Evolutionary conservation across 2,113 vertebrate genomes (phyloP).

Genomic region (Cariama cristata): DNA sequence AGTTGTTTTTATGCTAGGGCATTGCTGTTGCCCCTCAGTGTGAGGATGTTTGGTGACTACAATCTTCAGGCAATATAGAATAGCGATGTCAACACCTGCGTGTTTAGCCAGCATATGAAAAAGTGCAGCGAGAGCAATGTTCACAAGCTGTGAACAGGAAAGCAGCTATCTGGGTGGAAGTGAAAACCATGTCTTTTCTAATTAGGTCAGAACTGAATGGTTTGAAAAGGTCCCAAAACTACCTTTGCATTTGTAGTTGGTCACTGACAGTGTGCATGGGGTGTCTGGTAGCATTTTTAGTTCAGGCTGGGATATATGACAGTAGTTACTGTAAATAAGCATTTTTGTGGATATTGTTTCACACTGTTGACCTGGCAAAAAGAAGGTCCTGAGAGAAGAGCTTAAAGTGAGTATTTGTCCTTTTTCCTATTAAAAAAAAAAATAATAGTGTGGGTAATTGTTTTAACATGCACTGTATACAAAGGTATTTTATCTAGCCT

Average conservation of each 20-base stretch:
- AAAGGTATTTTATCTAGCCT: neutral
- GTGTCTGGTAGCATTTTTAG: neutral
- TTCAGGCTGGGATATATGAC: neutral
- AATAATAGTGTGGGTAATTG: fast-evolving
- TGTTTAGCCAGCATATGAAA: neutral
- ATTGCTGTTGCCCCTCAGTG: neutral
- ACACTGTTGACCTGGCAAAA: neutral
- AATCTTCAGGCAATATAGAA: neutral
- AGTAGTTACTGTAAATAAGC: neutral
- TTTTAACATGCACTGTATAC: neutral
- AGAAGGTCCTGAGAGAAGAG: neutral
- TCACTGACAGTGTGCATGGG: neutral
- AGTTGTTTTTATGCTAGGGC: neutral
- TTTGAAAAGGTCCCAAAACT: neutral
- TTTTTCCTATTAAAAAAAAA: neutral
- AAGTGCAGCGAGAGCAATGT: neutral
- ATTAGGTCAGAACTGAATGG: neutral
- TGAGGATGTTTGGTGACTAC: neutral
- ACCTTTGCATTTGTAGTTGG: neutral
- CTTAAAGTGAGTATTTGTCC: neutral
- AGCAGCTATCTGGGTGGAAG: neutral
- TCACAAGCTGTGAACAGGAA: neutral
- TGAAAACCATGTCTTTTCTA: neutral
- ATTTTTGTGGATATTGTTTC: neutral
- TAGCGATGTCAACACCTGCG: neutral